phyloP scores from a whole-genome alignment of 2,797 vertebrate genomes.

The Spheniscus humboldti region DNA sequence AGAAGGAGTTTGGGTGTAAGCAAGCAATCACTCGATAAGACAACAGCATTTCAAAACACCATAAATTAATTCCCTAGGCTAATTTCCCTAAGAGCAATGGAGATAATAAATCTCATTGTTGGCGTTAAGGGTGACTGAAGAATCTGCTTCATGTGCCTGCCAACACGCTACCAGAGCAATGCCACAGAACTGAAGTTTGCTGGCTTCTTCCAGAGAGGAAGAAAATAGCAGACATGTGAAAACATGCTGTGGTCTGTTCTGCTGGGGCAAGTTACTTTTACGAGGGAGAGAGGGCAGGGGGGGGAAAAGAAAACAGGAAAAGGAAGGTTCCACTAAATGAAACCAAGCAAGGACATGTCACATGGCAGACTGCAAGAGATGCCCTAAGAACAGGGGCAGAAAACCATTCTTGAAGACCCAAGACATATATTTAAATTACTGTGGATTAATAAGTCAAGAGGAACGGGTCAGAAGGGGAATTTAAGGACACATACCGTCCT shows the following conservation, averaged over 20 bases:
- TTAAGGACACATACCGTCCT: neutral
- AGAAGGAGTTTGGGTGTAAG: slow-evolving; percentile 62
- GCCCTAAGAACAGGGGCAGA: neutral
- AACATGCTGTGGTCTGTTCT: neutral
- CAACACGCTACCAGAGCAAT: neutral
- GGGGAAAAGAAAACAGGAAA: neutral
- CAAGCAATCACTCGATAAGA: slow-evolving; percentile 63
- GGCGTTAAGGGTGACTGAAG: slow-evolving; percentile 40
- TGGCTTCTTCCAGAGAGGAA: neutral
- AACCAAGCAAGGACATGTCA: neutral
- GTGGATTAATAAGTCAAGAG: neutral
- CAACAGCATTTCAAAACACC: slow-evolving; percentile 69
- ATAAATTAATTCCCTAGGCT: slow-evolving; percentile 70
- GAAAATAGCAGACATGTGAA: neutral
- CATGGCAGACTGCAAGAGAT: neutral
- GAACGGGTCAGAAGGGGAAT: neutral
- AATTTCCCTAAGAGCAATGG: slow-evolving; percentile 42
- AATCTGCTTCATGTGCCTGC: neutral
- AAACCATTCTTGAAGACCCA: neutral
- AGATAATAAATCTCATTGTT: slow-evolving; percentile 62
- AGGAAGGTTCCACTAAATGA: neutral
- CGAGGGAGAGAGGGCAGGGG: neutral
- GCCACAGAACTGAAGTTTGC: neutral
- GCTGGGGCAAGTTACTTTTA: neutral
- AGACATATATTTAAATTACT: neutral